Evolutionary conservation across 2,888 invertebrate genomes (phyloP), one percentile per base, ranked within the genome.

Genomic region (Phengaris arion): DNA sequence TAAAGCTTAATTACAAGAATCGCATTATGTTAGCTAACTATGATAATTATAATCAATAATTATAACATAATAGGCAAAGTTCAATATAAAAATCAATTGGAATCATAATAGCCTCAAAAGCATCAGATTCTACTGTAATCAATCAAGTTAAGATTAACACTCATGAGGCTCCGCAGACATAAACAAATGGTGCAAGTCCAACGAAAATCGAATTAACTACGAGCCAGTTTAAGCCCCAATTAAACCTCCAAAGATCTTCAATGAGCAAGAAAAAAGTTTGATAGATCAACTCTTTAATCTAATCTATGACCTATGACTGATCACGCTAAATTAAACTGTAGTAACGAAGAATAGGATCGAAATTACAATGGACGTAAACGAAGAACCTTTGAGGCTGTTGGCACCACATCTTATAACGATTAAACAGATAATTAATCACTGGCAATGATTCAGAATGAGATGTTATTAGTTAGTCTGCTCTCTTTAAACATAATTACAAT

Each of bases 351-450:
- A 48, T 81, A 87, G 79, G 81, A 81, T 79, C 78, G 46, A 85
- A 77, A 81, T 80, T 86, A 9, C 22, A 68, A 68, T 57, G 57
- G 6, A 48, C 2, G 0, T 6, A 68, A 13, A 51, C 75, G 75
- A 77, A 80, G 82, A 87, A 88, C 70, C 90, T 85, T 81, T 80
- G 86, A 89, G 91, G 89, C 88, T 93, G 93, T 93, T 93, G 92
- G 93, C 92, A 92, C 92, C 92, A 92, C 93, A 92, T 93, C 92
- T 93, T 89, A 91, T 93, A 92, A 92, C 93, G 93, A 93, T 93
- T 93, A 93, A 93, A 92, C 93, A 93, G 91, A 93, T 93, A 93
- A 93, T 93, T 93, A 93, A 93, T 93, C 93, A 93, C 91, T 89
- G 91, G 90, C 92, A 92, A 93, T 91, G 93, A 89, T 89, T 92